phyloP scores from a whole-genome alignment of 2,888 invertebrate species.

The Anthoptus insignis region DNA sequence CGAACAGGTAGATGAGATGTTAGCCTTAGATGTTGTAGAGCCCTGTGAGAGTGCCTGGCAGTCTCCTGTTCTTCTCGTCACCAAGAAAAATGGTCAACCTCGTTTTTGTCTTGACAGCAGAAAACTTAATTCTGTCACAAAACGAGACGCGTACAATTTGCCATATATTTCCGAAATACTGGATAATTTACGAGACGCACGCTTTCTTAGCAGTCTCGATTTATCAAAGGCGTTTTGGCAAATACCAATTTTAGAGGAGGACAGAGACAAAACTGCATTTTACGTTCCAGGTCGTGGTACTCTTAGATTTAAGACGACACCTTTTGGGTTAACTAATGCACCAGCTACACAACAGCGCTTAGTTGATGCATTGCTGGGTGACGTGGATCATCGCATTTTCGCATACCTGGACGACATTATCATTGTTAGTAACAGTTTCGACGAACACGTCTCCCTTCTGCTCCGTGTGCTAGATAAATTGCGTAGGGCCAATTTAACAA shows the following conservation, averaged over 20 bases:
- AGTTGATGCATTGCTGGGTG: neutral
- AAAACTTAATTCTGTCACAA: conserved; percentile 44
- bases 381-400: neutral
- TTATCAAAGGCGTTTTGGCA: conserved; percentile 46
- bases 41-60: conserved; percentile 47
- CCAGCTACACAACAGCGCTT: too few relatives aligned
- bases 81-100: conserved; percentile 39
- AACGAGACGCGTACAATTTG: conserved; percentile 41
- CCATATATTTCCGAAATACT: conserved; percentile 51
- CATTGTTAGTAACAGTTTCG: too few relatives aligned
- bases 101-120: conserved; percentile 47
- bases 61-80: conserved; percentile 42
- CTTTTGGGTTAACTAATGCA: too few relatives aligned
- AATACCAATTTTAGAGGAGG: conserved; percentile 27
- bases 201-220: conserved; percentile 42
- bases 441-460: too few relatives aligned
- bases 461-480: too few relatives aligned
- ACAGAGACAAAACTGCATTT: conserved; percentile 41
- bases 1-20: conserved; percentile 46
- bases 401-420: neutral
- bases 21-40: conserved; percentile 16
- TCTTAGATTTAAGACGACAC: too few relatives aligned
- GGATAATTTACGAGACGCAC: conserved; percentile 49
- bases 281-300: conserved; percentile 1
- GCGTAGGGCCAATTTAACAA: too few relatives aligned